phyloP scores from a whole-genome alignment of 2,888 invertebrate species.

The Coleophora deauratella region DNA sequence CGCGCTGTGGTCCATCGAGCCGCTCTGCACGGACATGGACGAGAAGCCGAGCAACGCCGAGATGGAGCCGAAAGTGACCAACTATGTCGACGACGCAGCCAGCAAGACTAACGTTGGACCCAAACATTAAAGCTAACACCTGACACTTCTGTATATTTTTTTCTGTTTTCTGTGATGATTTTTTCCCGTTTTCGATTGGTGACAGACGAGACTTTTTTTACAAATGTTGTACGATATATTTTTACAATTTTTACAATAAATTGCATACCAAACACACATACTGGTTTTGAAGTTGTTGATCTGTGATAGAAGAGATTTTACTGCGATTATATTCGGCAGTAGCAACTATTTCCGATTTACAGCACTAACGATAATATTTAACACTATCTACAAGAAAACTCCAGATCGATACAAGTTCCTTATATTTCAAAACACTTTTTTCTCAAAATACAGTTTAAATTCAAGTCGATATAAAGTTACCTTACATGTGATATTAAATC shows the following conservation, averaged over 20 bases:
- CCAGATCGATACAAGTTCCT: conserved; percentile 4
- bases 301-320: too few relatives aligned
- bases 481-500: too few relatives aligned
- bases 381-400: too few relatives aligned
- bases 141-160: background rate
- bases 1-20: conserved; percentile 49
- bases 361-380: too few relatives aligned
- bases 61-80: conserved; percentile 21
- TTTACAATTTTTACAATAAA: background rate
- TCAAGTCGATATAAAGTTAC: too few relatives aligned
- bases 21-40: conserved; percentile 30
- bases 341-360: too few relatives aligned
- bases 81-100: conserved; percentile 26
- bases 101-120: conserved; percentile 23
- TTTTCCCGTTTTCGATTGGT: too few relatives aligned
- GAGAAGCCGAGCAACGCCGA: conserved; percentile 11
- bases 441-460: too few relatives aligned
- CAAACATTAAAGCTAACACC: conserved; percentile 14
- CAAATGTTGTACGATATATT: background rate
- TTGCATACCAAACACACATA: conserved; percentile 8
- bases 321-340: too few relatives aligned
- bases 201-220: too few relatives aligned
- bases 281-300: too few relatives aligned
- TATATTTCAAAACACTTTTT: too few relatives aligned
- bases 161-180: background rate